phyloP scores from a whole-genome alignment of 2,797 vertebrate species.

The Cossypha dichroa region DNA sequence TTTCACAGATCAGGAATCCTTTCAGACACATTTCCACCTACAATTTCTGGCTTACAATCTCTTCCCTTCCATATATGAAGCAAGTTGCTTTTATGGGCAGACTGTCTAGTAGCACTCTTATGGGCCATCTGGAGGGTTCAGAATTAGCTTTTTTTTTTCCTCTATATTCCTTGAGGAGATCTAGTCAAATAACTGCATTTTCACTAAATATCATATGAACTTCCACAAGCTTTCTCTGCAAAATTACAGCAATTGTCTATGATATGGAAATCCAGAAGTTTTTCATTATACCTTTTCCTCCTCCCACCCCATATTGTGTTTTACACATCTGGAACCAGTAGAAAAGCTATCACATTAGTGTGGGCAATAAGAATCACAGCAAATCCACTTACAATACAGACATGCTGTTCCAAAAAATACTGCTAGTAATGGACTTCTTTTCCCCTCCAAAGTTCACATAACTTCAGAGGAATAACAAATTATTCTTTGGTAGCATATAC shows the following conservation, averaged over 20 bases:
- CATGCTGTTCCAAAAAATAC: background rate
- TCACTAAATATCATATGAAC: background rate
- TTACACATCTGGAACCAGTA: constrained; percentile 24
- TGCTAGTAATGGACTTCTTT: background rate
- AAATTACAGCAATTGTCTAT: background rate
- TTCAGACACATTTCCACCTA: background rate
- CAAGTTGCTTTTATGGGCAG: background rate
- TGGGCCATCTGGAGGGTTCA: background rate
- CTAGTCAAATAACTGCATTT: background rate
- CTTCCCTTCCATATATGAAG: background rate
- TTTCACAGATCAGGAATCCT: background rate
- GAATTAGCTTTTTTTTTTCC: background rate
- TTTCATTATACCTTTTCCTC: background rate
- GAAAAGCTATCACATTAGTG: constrained; percentile 3
- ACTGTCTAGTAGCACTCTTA: background rate
- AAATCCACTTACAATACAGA: constrained; percentile 4
- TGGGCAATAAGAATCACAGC: background rate
- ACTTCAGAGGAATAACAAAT: background rate
- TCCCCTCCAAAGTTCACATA: background rate
- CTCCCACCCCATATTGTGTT: background rate
- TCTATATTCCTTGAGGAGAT: background rate
- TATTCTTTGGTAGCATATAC: background rate
- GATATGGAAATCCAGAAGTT: background rate
- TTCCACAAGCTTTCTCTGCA: background rate
- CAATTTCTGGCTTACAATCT: background rate